Conservation (phyloP, 2,888 invertebrate genomes). For the Cephalotes varians region DNA sequence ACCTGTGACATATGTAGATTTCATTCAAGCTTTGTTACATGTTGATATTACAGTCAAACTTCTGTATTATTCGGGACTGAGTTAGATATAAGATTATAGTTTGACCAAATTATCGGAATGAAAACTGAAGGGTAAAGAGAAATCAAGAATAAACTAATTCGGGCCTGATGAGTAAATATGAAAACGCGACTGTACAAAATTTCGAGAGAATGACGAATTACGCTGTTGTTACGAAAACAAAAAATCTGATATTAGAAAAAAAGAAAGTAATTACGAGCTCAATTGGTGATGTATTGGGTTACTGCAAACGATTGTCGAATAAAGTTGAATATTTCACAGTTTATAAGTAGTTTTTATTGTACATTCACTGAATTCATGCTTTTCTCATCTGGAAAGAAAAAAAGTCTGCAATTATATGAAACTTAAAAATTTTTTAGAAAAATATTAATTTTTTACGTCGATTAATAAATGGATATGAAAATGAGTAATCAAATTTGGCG, state of each 20-base stretch:
- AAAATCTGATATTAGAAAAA: not conserved
- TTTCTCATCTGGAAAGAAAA: not conserved
- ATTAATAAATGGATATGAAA: not conserved
- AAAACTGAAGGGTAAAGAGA: not conserved
- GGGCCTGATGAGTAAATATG: not conserved
- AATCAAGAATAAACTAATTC: not conserved
- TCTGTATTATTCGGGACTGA: not conserved
- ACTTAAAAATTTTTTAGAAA: not conserved
- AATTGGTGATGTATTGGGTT: not conserved
- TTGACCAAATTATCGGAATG: not conserved
- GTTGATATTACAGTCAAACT: not conserved
- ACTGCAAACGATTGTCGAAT: not conserved
- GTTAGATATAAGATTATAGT: not conserved
- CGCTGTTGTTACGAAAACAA: not conserved
- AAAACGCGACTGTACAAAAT: not conserved
- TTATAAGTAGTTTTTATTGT: not conserved
- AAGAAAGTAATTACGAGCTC: not conserved
- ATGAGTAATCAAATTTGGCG: not conserved
- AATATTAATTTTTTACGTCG: not conserved
- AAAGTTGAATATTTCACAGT: constrained; percentile 19
- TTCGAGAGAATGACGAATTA: not conserved
- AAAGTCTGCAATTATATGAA: not conserved
- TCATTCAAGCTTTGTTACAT: not conserved
- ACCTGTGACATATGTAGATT: not conserved
- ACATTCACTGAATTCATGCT: not conserved